Conservation (phyloP, 2,888 invertebrate species). For the Sesia apiformis region DNA sequence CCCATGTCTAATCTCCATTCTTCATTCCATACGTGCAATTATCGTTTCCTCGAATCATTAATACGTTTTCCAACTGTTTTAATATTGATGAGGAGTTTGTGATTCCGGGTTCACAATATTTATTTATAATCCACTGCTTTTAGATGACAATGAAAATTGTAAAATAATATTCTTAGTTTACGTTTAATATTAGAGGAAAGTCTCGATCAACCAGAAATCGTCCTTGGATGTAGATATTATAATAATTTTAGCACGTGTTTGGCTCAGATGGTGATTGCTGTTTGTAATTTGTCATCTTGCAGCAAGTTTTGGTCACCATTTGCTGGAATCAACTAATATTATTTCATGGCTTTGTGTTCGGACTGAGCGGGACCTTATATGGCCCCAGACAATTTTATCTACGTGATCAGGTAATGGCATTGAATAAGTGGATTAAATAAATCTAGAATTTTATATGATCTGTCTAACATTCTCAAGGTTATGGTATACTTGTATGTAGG, state of each 20-base stretch:
- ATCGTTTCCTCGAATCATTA: conserved; percentile 39
- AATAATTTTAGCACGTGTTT: conserved; percentile 18
- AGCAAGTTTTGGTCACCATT: conserved; percentile 27
- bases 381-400: not conserved
- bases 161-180: too few relatives aligned
- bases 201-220: too few relatives aligned
- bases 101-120: conserved; percentile 33
- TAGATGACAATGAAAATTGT: too few relatives aligned
- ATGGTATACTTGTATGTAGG: too few relatives aligned
- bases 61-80: conserved; percentile 21
- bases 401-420: too few relatives aligned
- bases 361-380: conserved; percentile 2
- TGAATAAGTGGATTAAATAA: too few relatives aligned
- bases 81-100: conserved; percentile 31
- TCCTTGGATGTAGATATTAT: too few relatives aligned
- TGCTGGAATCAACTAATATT: conserved; percentile 21
- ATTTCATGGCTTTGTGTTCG: not conserved
- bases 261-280: conserved; percentile 21
- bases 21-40: conserved; percentile 29
- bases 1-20: conserved; percentile 37
- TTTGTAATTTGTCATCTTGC: conserved; percentile 19
- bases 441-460: too few relatives aligned
- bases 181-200: too few relatives aligned
- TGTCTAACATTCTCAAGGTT: too few relatives aligned
- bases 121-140: not conserved